Percentiles rank a stretch among this genome's conserved stretches.
Conservation (phyloP, 2,797 vertebrate genomes). For the Buceros bicornis region DNA sequence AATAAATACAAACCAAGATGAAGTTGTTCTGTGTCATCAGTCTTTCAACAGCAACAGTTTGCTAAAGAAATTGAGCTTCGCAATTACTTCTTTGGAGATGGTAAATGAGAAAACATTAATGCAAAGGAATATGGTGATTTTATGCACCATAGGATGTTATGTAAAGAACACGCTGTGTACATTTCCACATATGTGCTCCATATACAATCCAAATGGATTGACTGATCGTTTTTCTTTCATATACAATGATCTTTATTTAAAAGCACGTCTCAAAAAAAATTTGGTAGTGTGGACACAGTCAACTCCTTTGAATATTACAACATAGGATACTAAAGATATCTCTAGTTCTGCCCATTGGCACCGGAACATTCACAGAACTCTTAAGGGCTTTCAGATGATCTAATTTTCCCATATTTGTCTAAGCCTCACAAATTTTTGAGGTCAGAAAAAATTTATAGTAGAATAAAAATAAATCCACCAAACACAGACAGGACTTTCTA, state of each 20-base stretch:
- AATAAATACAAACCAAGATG: not conserved
- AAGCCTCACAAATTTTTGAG: not conserved
- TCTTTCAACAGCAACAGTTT: slow-evolving; percentile 1
- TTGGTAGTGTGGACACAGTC: not conserved
- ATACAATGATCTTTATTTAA: not conserved
- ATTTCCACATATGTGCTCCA: not conserved
- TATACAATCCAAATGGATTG: not conserved
- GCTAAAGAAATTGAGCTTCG: not conserved
- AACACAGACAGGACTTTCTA: not conserved
- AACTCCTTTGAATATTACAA: not conserved
- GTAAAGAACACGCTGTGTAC: not conserved
- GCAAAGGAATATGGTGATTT: not conserved
- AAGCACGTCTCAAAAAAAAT: not conserved
- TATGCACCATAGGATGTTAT: not conserved
- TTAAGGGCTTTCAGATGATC: not conserved
- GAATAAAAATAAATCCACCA: slow-evolving; percentile 16
- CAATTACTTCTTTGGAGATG: not conserved
- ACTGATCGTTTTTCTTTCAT: not conserved
- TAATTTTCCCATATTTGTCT: not conserved
- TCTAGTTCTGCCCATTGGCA: not conserved
- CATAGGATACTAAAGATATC: not conserved
- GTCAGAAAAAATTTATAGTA: slow-evolving; percentile 1
- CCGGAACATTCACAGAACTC: not conserved
- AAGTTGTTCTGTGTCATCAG: not conserved
- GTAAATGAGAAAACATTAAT: not conserved